A percentile compares a stretch with the other conserved stretches of the same genome.
These are phyloP conservation scores for Trichosurus vulpecula DNA, from an alignment of 2,797 vertebrate species.

Conservation along the genomic window DNA sequence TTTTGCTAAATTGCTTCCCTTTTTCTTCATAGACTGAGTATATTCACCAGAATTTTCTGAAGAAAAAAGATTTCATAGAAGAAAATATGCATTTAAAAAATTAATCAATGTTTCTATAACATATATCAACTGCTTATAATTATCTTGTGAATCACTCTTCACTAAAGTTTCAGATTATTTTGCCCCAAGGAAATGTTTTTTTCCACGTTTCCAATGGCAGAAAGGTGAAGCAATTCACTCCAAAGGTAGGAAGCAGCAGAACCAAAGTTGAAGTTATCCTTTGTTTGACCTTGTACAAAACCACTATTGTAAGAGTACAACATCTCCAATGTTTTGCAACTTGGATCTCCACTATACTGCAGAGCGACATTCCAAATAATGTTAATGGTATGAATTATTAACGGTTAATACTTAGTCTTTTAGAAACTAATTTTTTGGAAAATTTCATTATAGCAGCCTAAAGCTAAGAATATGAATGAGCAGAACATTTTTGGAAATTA, in stretches of 20 bases:
- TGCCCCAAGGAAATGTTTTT: not conserved
- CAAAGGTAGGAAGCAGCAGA: not conserved
- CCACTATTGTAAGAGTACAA: not conserved
- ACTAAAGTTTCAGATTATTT: slow-evolving; percentile 13
- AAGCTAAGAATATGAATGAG: slow-evolving; percentile 29
- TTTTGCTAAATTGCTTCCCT: not conserved
- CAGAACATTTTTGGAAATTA: slow-evolving; percentile 46
- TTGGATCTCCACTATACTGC: not conserved
- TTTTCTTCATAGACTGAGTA: not conserved
- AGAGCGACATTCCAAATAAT: not conserved
- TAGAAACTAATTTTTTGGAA: slow-evolving; percentile 53
- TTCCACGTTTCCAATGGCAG: not conserved
- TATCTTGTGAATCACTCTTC: slow-evolving; percentile 12
- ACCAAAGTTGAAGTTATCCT: not conserved
- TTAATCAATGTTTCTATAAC: slow-evolving; percentile 26
- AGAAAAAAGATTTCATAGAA: not conserved
- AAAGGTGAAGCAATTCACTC: not conserved
- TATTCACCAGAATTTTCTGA: not conserved
- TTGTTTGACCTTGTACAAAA: not conserved
- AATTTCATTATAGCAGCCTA: slow-evolving; percentile 45
- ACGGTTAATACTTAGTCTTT: slow-evolving; percentile 56
- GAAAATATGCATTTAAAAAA: not conserved
- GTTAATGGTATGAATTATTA: slow-evolving; percentile 1
- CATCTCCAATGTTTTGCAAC: accelerated
- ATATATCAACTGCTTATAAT: not conserved